phyloP scores from a whole-genome alignment of 2,113 vertebrate species.

The Oreochromis aureus region DNA sequence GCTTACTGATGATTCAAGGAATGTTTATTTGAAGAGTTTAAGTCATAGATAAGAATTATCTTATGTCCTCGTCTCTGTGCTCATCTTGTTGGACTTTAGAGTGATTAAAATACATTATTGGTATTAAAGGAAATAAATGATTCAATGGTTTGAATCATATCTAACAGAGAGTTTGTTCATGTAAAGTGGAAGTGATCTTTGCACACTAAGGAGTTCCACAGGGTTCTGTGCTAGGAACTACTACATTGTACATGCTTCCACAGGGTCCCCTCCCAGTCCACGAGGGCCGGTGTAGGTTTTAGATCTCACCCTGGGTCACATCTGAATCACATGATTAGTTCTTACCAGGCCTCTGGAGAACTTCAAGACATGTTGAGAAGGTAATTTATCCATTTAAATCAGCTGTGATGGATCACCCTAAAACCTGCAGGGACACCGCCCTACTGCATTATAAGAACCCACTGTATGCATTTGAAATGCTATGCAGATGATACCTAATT shows the following conservation, averaged over 20 bases:
- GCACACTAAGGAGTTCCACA: background rate
- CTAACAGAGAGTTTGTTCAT: background rate
- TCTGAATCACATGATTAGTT: too few species aligned
- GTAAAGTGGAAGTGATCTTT: background rate
- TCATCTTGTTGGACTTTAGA: background rate
- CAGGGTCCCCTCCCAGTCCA: too few species aligned
- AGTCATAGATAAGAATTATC: background rate
- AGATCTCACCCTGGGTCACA: too few species aligned
- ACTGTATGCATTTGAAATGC: background rate
- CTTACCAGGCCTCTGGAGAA: too few species aligned
- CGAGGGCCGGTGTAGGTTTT: too few species aligned
- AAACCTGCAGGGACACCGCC: too few species aligned
- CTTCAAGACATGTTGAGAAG: too few species aligned
- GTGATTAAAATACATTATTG: background rate
- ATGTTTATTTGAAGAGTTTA: background rate
- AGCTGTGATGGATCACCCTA: too few species aligned
- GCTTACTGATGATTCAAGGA: background rate
- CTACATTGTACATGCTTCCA: background rate
- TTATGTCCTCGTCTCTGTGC: background rate
- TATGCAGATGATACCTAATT: background rate
- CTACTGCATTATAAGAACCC: fast-evolving
- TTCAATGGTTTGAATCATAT: background rate
- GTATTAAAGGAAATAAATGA: background rate
- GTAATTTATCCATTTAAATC: too few species aligned
- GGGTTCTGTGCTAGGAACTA: background rate